phyloP scores from a whole-genome alignment of 2,888 invertebrate species.

The Spisula subtruncata region DNA sequence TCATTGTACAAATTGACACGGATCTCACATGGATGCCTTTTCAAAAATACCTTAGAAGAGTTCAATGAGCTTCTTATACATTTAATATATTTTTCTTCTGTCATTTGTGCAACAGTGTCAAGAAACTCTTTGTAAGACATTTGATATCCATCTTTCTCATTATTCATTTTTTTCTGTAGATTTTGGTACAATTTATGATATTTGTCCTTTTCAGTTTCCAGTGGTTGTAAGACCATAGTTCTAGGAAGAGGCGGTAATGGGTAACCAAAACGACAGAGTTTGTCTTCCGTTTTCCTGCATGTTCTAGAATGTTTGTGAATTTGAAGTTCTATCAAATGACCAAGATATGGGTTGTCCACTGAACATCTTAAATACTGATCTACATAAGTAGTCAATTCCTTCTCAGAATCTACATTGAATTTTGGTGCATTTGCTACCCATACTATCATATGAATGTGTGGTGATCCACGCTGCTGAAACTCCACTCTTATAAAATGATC shows the following conservation, averaged over 20 bases:
- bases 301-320: slow-evolving; percentile 32
- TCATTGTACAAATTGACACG: slow-evolving; percentile 66
- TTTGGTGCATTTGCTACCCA: slow-evolving; percentile 56
- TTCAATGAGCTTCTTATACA: slow-evolving; percentile 51
- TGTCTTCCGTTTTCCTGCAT: slow-evolving; percentile 19
- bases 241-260: slow-evolving; percentile 32
- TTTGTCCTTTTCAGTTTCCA: too few species aligned
- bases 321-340: slow-evolving; percentile 30
- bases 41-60: slow-evolving; percentile 57
- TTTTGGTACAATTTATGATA: too few species aligned
- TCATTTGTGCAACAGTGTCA: slow-evolving; percentile 28
- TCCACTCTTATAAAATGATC: slow-evolving; percentile 47
- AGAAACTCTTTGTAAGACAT: too few species aligned
- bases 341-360: slow-evolving; percentile 5
- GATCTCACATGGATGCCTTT: slow-evolving; percentile 51
- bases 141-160: too few species aligned
- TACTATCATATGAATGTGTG: slow-evolving; percentile 34
- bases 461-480: slow-evolving; percentile 38
- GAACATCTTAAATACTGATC: slow-evolving; percentile 40
- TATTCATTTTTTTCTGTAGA: too few species aligned
- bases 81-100: slow-evolving; percentile 49
- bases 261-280: slow-evolving; percentile 30
- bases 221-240: slow-evolving; percentile 7
- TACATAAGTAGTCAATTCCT: slow-evolving; percentile 52
- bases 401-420: slow-evolving; percentile 20